These are phyloP conservation scores for Minunthozetes semirufus DNA, from an alignment of 2,888 invertebrate species.

Conservation along the genomic window DNA sequence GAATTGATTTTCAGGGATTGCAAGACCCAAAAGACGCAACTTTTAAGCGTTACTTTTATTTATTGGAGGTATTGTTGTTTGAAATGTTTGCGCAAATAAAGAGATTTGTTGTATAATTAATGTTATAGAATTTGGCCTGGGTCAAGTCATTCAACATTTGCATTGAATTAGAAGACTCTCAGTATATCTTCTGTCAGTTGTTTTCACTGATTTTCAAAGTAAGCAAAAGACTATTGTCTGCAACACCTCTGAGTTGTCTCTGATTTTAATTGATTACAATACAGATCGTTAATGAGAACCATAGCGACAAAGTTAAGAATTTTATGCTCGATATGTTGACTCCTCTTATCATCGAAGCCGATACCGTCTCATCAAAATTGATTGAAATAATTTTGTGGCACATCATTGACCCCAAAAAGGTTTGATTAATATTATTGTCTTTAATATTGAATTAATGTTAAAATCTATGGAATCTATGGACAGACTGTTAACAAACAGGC, in stretches of 20 bases:
- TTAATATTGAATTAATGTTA: not conserved
- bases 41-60: slow-evolving; percentile 93
- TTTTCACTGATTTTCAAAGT: slow-evolving; percentile 79
- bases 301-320: slow-evolving; percentile 88
- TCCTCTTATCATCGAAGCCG: slow-evolving; percentile 89
- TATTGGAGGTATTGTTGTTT: slow-evolving; percentile 60
- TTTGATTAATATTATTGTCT: slow-evolving; percentile 37
- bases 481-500: slow-evolving; percentile 43
- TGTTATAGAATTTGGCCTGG: slow-evolving; percentile 73
- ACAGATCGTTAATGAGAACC: slow-evolving; percentile 67
- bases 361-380: slow-evolving; percentile 86
- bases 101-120: slow-evolving; percentile 35
- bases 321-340: slow-evolving; percentile 94
- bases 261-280: not conserved
- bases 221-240: no score
- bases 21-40: slow-evolving; percentile 95
- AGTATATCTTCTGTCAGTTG: slow-evolving; percentile 88
- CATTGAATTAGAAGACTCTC: slow-evolving; percentile 93
- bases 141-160: slow-evolving; percentile 99
- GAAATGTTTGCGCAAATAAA: not conserved
- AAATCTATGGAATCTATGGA: slow-evolving; percentile 28
- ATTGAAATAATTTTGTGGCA: slow-evolving; percentile 88
- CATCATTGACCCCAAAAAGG: slow-evolving; percentile 73
- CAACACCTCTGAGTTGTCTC: no score
- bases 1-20: slow-evolving; percentile 54